These are phyloP conservation scores for Gryllus bimaculatus DNA, from an alignment of 1,140 invertebrate species.

Conservation along the genomic window DNA sequence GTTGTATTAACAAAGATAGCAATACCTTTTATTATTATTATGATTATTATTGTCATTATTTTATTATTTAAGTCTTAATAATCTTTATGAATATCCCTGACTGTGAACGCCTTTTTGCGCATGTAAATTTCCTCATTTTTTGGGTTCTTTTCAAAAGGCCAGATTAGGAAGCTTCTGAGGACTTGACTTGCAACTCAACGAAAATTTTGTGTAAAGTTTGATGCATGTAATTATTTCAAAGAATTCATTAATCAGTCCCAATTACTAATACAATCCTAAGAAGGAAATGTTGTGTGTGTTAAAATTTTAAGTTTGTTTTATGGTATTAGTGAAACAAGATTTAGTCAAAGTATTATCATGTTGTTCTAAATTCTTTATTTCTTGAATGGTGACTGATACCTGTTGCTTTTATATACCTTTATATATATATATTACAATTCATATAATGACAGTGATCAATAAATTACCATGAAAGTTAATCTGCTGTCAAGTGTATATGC, in stretches of 20 bases:
- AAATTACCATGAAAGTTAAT: neutral
- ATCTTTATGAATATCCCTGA: conserved; percentile 1
- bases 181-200: neutral
- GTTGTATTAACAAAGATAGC: conserved; percentile 1
- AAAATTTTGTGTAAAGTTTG: neutral
- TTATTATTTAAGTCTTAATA: conserved; percentile 6
- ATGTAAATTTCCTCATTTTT: neutral
- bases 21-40: neutral
- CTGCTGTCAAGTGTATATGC: neutral
- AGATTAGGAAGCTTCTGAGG: neutral
- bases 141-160: neutral
- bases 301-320: conserved; percentile 6
- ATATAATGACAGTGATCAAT: neutral
- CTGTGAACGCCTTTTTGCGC: neutral
- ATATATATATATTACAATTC: neutral
- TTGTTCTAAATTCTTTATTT: neutral
- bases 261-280: neutral
- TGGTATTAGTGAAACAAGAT: neutral
- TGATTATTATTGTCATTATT: neutral
- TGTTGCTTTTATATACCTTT: neutral
- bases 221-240: neutral
- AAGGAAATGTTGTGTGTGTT: neutral
- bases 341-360: neutral
- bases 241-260: neutral
- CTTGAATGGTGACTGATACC: neutral